Evolutionary conservation across 92 coral and sea anemone species (phyloP).

Genomic region (Phenganax stokvisi): DNA sequence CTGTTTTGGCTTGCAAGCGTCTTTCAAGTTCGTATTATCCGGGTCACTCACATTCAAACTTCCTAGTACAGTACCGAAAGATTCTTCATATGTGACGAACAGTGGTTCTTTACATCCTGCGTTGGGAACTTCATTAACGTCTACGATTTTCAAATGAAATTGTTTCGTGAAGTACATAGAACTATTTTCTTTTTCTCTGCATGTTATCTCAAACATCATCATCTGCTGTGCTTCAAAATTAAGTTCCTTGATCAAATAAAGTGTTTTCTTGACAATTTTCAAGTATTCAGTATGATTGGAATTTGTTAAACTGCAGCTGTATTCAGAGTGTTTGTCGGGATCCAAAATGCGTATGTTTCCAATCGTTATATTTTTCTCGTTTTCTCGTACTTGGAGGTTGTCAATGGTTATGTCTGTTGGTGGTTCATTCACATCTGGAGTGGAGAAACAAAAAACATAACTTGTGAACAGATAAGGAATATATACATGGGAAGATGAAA

Average conservation of each 20-base stretch:
- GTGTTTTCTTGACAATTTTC: slow-evolving; percentile 13
- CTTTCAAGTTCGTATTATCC: slow-evolving; percentile 58
- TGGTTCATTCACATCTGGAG: slow-evolving; percentile 70
- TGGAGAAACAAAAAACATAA: not conserved
- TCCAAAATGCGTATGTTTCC: slow-evolving; percentile 66
- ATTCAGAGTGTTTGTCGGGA: slow-evolving; percentile 63
- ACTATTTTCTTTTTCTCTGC: slow-evolving; percentile 20
- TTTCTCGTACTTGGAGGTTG: slow-evolving; percentile 52
- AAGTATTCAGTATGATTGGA: slow-evolving; percentile 11
- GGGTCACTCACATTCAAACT: slow-evolving; percentile 61
- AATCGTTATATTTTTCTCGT: slow-evolving; percentile 51
- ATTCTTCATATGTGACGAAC: slow-evolving; percentile 28
- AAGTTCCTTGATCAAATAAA: slow-evolving; percentile 32
- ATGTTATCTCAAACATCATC: not conserved
- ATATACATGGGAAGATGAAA: not conserved
- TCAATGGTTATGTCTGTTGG: slow-evolving; percentile 57
- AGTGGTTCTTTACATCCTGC: slow-evolving; percentile 22
- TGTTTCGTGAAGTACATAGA: not conserved
- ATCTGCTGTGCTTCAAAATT: slow-evolving; percentile 21
- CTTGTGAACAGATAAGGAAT: not conserved
- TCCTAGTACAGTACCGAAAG: slow-evolving; percentile 67
- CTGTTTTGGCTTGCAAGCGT: slow-evolving; percentile 51
- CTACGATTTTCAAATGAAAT: slow-evolving; percentile 9
- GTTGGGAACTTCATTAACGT: slow-evolving; percentile 23
- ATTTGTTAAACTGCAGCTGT: slow-evolving; percentile 58